Conservation (phyloP, 2,113 vertebrate species). For the human (Homo sapiens) region GRCh38 chr14:31831501-31832000, state of each 20-base stretch:
- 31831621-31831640: neutral
- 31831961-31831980: neutral
- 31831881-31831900: neutral
- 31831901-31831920: neutral
- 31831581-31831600: neutral
- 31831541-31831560: neutral
- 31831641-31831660: neutral
- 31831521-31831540: neutral
- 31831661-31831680: conserved; percentile 25
- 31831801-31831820: neutral
- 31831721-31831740: neutral
- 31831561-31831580: neutral
- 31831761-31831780: neutral
- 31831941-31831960: neutral
- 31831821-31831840: neutral
- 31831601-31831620: neutral
- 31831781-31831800: conserved; percentile 44
- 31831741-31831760: neutral
- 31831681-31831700: neutral
- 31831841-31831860: neutral
- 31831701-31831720: neutral
- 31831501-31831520: too few species aligned
- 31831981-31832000: neutral
- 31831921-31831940: neutral
- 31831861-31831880: conserved; percentile 19